phyloP scores from a whole-genome alignment of 2,797 vertebrate genomes.

The Rhinatrema bivittatum region DNA sequence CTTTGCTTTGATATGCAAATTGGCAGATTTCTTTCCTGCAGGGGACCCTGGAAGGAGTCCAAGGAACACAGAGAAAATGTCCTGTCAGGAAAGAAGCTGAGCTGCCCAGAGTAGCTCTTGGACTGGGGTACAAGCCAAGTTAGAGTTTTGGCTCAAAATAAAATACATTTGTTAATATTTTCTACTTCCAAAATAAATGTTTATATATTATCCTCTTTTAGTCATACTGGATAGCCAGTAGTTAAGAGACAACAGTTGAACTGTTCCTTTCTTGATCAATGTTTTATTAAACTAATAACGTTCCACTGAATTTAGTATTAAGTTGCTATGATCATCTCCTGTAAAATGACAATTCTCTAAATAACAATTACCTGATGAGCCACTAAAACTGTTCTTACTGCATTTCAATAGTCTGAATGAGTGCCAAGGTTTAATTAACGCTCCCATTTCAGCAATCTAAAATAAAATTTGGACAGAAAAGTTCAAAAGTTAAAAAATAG shows the following conservation, averaged over 20 bases:
- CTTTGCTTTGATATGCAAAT: conserved; percentile 74
- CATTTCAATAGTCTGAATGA: neutral
- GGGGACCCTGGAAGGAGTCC: conserved; percentile 53
- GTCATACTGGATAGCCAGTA: conserved; percentile 37
- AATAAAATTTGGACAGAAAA: too few relatives aligned
- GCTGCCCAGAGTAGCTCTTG: conserved; percentile 23
- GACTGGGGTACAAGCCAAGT: conserved; percentile 33
- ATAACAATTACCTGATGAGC: conserved; percentile 10
- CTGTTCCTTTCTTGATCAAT: conserved; percentile 25
- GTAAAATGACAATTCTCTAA: conserved; percentile 8
- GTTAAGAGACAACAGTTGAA: conserved; percentile 27
- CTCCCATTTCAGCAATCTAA: neutral
- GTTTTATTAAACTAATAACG: too few relatives aligned
- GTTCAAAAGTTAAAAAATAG: too few relatives aligned
- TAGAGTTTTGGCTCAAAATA: conserved; percentile 43
- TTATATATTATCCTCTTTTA: conserved; percentile 47
- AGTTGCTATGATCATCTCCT: neutral
- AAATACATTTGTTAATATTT: conserved; percentile 49
- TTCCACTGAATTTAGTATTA: neutral
- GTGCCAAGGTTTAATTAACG: neutral
- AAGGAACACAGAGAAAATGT: conserved; percentile 57
- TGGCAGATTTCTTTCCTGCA: conserved; percentile 60
- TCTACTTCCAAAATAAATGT: conserved; percentile 54
- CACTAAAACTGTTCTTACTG: neutral
- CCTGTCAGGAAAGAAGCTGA: conserved; percentile 43